Percentiles rank a stretch among this genome's conserved stretches.
Evolutionary conservation across 2,113 vertebrate genomes (phyloP).

Genomic region (Pongo abelii): DNA sequence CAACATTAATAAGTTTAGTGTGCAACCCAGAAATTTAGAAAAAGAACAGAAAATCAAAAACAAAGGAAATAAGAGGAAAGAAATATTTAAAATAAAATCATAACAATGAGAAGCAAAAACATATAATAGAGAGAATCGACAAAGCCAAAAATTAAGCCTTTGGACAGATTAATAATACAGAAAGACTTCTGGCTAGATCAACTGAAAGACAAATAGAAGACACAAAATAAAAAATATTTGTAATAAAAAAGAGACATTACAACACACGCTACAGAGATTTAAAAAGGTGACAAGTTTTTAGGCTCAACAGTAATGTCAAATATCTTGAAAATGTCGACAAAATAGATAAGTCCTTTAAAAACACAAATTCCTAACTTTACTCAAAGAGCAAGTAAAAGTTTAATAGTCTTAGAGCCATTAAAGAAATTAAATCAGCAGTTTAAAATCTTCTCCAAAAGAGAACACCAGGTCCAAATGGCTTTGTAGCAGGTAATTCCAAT

Average conservation of each 20-base stretch:
- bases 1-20: neutral
- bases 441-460: neutral
- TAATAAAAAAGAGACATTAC: neutral
- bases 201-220: neutral
- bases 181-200: neutral
- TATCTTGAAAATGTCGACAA: neutral
- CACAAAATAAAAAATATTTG: neutral
- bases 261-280: neutral
- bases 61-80: neutral
- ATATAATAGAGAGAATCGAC: neutral
- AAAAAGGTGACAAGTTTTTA: neutral
- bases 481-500: neutral
- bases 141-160: neutral
- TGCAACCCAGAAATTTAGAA: neutral
- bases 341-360: neutral
- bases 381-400: neutral
- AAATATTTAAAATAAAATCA: neutral
- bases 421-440: neutral
- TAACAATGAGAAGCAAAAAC: neutral
- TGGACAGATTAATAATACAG: neutral
- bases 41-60: neutral
- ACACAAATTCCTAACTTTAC: neutral
- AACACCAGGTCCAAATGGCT: neutral
- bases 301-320: neutral
- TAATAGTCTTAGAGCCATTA: neutral